Percentiles rank a stretch among this genome's conserved stretches.
phyloP scores from a whole-genome alignment of 2,888 invertebrate species.

The Bursaphelenchus okinawaensis region DNA sequence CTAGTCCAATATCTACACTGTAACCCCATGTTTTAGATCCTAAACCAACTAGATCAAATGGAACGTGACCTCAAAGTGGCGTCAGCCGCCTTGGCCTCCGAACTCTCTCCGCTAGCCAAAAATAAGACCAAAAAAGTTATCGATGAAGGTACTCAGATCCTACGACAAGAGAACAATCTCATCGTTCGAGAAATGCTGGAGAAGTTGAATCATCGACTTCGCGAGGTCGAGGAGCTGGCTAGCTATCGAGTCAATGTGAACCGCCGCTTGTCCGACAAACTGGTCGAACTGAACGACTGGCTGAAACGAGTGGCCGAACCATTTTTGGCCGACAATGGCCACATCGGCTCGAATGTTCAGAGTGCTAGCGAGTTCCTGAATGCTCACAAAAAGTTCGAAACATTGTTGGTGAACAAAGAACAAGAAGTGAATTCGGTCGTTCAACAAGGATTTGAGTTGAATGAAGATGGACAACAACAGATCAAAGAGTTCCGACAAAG shows the following conservation, averaged over 20 bases:
- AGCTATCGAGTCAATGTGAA: slow-evolving; percentile 32
- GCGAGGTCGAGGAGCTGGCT: slow-evolving; percentile 40
- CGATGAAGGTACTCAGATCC: slow-evolving; percentile 44
- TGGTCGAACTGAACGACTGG: slow-evolving; percentile 30
- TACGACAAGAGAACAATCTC: slow-evolving; percentile 18
- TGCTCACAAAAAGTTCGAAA: slow-evolving; percentile 40
- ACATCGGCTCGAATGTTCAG: slow-evolving; percentile 36
- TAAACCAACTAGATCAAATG: slow-evolving; percentile 51
- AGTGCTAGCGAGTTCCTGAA: slow-evolving; percentile 39
- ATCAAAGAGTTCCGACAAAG: slow-evolving; percentile 18
- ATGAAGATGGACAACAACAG: slow-evolving; percentile 21
- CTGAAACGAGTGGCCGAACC: slow-evolving; percentile 38
- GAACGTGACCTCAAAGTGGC: slow-evolving; percentile 44
- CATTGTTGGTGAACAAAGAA: slow-evolving; percentile 26
- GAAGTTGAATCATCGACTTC: slow-evolving; percentile 33
- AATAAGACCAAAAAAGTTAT: slow-evolving; percentile 39
- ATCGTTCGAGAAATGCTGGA: slow-evolving; percentile 29
- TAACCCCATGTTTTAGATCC: slow-evolving; percentile 35
- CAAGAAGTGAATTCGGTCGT: slow-evolving; percentile 19
- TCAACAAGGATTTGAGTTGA: slow-evolving; percentile 22
- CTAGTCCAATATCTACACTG: too few species aligned
- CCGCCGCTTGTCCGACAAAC: not conserved
- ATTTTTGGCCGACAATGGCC: slow-evolving; percentile 41
- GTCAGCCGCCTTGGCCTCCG: slow-evolving; percentile 51
- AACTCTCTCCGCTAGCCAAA: slow-evolving; percentile 48